Evolutionary conservation across 2,888 invertebrate genomes (phyloP).

Genomic region (Molanna angustata): DNA sequence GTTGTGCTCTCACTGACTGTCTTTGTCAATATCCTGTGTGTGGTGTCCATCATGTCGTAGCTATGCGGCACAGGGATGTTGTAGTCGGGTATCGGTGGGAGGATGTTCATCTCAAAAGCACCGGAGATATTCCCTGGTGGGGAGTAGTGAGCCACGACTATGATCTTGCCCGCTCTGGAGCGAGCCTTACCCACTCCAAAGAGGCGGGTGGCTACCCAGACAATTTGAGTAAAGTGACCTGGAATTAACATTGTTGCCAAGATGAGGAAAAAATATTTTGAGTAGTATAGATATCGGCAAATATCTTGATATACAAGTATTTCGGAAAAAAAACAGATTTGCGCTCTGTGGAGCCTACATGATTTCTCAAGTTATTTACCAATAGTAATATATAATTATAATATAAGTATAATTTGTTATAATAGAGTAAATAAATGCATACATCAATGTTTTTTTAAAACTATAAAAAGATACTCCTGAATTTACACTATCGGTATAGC

Average conservation of each 20-base stretch:
- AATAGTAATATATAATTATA: no score
- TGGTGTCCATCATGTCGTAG: conserved; percentile 19
- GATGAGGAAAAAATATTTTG: no score
- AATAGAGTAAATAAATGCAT: no score
- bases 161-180: conserved; percentile 72
- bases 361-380: no score
- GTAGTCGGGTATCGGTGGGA: conserved; percentile 66
- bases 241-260: conserved; percentile 36
- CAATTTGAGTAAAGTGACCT: conserved; percentile 87
- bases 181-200: conserved; percentile 81
- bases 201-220: conserved; percentile 73
- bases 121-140: conserved; percentile 78
- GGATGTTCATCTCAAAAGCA: conserved; percentile 73
- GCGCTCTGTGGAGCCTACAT: no score
- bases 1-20: conserved; percentile 20
- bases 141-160: conserved; percentile 81
- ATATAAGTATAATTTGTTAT: no score
- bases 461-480: no score
- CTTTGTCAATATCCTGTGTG: conserved; percentile 9
- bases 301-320: no score
- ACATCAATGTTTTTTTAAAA: no score
- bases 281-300: no score
- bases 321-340: no score
- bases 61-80: conserved; percentile 44
- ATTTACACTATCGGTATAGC: no score